Percentiles rank a stretch among this genome's conserved stretches.
Evolutionary conservation across 2,113 vertebrate species (phyloP).

Genomic region (Dendropsophus ebraccatus): DNA sequence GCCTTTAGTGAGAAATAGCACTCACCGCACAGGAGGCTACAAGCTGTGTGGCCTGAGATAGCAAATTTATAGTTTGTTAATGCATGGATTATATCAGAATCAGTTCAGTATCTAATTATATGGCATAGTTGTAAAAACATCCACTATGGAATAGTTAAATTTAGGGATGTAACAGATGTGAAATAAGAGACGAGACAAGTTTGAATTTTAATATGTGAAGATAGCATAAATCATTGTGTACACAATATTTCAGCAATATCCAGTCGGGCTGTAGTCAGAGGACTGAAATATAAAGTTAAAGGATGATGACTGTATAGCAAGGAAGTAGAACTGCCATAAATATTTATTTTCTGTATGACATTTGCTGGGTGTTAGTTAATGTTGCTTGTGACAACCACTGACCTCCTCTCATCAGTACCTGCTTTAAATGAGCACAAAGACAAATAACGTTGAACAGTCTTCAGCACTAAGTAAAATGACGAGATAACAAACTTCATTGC

Average conservation of each 20-base stretch:
- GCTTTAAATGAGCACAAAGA: not conserved
- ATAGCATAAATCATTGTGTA: not conserved
- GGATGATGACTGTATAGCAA: not conserved
- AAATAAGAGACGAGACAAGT: not conserved
- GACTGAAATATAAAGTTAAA: constrained; percentile 6
- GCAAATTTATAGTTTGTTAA: too few relatives aligned
- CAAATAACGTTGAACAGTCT: not conserved
- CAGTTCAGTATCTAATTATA: too few relatives aligned
- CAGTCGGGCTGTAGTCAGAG: not conserved
- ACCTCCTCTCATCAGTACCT: not conserved
- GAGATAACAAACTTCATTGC: constrained; percentile 18
- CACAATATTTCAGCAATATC: not conserved
- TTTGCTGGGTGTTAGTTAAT: not conserved
- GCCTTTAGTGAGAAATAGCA: too few relatives aligned
- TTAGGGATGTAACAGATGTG: not conserved
- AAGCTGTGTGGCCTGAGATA: too few relatives aligned
- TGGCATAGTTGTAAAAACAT: too few relatives aligned
- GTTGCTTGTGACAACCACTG: not conserved
- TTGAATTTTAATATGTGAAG: not conserved
- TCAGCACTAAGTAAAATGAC: constrained; percentile 9
- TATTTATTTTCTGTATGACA: not conserved
- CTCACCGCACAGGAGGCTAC: too few relatives aligned
- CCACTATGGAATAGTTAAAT: too few relatives aligned
- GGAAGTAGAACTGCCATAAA: not conserved
- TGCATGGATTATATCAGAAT: too few relatives aligned